Evolutionary conservation across 2,888 invertebrate species (phyloP), one percentile per base, ranked within the genome.

Genomic region (Chrysodeixis includens): DNA sequence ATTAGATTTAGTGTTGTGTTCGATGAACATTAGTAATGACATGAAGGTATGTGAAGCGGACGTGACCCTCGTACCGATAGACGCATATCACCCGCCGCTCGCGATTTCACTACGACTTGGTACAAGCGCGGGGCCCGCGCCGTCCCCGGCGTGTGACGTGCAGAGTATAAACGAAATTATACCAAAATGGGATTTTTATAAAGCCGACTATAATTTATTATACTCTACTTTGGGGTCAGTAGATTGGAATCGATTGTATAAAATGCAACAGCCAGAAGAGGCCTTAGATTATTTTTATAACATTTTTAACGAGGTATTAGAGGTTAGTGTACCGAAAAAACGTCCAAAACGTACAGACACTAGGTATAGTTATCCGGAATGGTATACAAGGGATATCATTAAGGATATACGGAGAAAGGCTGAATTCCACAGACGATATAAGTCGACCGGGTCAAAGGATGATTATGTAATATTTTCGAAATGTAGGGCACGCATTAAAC

Each of bases 401-500:
- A 10, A 20, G 8, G 26, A 44, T 16, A 52, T 59, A 22, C 18
- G n/a, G 51, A n/a, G 22, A 35, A 59, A 59, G 35, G 59, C 35
- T 9, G 14, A n/a, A 26, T 16, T 35, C 26, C 51, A 52, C 35
- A 52, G 35, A 30, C n/a, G 9, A n/a, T 56, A 46, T 56, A 56
- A 56, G 16, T 22, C 40, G 12, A 56, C 56, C 4, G 30, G 46
- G n/a, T 44, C 14, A 8, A 12, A 7, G 5, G 22, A 6, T 1
- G 57, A 67, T 55, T 62, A 62, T 26, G 55, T 40, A n/a, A 20
- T 51, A 18, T 67, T 67, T 32, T 44, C 66, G 12, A 18, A 10
- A 35, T 62, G 58, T 51, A 67, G 66, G 30, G 22, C 66, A 12
- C 62, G 52, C 16, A 58, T 67, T 18, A 67, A 67, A 40, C 26